phyloP scores from a whole-genome alignment of 2,113 vertebrate species.

The Litocranius walleri region DNA sequence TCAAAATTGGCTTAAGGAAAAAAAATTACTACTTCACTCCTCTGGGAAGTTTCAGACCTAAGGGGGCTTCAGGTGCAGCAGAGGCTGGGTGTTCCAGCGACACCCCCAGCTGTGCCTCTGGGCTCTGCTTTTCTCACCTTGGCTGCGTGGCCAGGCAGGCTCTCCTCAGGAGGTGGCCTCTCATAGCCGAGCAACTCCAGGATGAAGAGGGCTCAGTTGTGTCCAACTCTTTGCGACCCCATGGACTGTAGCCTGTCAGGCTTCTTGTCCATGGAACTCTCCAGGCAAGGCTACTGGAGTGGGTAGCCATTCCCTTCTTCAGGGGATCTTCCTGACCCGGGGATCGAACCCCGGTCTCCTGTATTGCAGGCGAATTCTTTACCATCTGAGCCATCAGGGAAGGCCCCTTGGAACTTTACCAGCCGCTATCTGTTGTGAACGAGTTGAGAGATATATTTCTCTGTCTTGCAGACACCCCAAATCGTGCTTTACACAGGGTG shows the following conservation, averaged over 20 bases:
- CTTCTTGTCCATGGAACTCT: not conserved
- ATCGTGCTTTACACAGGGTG: not conserved
- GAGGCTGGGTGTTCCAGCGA: not conserved
- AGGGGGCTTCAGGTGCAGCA: not conserved
- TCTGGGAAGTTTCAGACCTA: not conserved
- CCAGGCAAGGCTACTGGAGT: not conserved
- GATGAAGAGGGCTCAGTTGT: not conserved
- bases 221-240: not conserved
- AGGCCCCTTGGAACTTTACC: not conserved
- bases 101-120: not conserved
- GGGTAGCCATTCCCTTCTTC: not conserved
- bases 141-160: not conserved
- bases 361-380: not conserved
- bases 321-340: not conserved
- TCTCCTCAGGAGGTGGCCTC: not conserved
- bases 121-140: not conserved
- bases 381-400: not conserved
- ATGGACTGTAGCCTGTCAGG: not conserved
- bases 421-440: accelerated
- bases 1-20: not conserved
- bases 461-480: not conserved
- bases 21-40: not conserved
- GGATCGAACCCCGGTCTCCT: not conserved
- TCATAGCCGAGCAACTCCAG: not conserved
- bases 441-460: not conserved